phyloP scores from a whole-genome alignment of 2,888 invertebrate species.

The Ecliptopera silaceata region DNA sequence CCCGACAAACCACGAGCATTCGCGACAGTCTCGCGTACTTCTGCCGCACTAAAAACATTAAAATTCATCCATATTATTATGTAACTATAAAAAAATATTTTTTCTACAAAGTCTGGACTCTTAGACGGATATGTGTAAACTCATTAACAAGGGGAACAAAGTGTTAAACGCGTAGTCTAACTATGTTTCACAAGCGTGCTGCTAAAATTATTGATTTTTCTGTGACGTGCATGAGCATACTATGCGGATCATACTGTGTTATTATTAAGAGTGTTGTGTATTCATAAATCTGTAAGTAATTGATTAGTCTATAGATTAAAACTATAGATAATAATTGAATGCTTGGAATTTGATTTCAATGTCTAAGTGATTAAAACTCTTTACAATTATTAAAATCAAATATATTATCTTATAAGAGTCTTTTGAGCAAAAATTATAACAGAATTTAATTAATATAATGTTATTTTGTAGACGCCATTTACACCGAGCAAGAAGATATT shows the following conservation, averaged over 20 bases:
- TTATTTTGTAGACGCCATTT: too few species aligned
- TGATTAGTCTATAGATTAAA: background rate
- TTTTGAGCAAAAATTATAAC: background rate
- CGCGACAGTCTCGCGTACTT: conserved; percentile 57
- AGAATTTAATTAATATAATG: too few species aligned
- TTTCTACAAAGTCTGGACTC: conserved; percentile 34
- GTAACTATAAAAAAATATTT: conserved; percentile 60
- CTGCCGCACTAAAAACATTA: conserved; percentile 65
- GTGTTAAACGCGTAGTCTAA: conserved; percentile 32
- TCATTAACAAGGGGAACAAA: conserved; percentile 29
- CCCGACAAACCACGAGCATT: conserved; percentile 56
- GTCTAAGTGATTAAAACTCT: conserved; percentile 7
- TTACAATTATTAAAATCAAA: too few species aligned
- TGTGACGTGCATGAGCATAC: conserved; percentile 62
- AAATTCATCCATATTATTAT: conserved; percentile 64
- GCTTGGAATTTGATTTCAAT: conserved; percentile 22
- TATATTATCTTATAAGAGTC: too few species aligned
- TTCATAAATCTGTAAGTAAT: conserved; percentile 51
- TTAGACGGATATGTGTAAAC: conserved; percentile 36
- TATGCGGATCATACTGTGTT: conserved; percentile 68
- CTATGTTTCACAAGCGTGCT: conserved; percentile 45
- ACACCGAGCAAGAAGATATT: too few species aligned
- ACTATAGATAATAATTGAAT: background rate
- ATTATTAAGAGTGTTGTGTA: conserved; percentile 60
- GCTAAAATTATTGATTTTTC: conserved; percentile 70